A percentile compares a stretch with the other conserved stretches of the same genome.
Evolutionary conservation across 1,140 invertebrate species (phyloP).

Genomic region (Leptoteleia sp.): DNA sequence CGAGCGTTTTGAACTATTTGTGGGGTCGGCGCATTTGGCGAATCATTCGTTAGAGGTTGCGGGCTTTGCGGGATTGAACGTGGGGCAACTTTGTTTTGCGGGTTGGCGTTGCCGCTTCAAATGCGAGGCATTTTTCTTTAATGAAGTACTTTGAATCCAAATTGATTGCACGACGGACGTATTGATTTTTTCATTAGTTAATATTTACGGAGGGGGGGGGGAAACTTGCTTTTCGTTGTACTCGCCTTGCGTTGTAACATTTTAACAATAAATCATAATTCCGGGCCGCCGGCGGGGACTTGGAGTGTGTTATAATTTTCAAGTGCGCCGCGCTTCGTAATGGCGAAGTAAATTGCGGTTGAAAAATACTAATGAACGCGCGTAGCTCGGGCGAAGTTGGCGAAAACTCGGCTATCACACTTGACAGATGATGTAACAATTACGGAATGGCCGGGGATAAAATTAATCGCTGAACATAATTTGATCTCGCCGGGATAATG

Average conservation of each 20-base stretch:
- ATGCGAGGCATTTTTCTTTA: constrained; percentile 9
- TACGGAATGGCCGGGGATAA: constrained; percentile 50
- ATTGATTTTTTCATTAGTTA: constrained; percentile 46
- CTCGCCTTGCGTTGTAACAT: constrained; percentile 29
- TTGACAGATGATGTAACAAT: constrained; percentile 63
- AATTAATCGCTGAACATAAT: constrained; percentile 58
- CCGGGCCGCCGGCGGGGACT: constrained; percentile 17
- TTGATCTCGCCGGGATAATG: constrained; percentile 49
- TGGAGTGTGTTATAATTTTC: constrained; percentile 38
- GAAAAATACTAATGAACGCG: constrained; percentile 45
- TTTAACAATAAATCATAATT: constrained; percentile 22
- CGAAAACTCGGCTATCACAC: constrained; percentile 40
- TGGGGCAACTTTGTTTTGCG: constrained; percentile 17
- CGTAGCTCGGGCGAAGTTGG: constrained; percentile 20
- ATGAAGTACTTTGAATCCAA: not conserved
- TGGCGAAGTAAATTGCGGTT: constrained; percentile 43
- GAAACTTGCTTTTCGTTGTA: not conserved
- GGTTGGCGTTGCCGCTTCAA: not conserved
- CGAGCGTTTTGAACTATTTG: too few relatives aligned
- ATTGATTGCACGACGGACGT: constrained; percentile 15
- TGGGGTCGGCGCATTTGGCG: constrained; percentile 12
- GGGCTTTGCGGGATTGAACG: constrained; percentile 2
- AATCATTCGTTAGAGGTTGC: constrained; percentile 27
- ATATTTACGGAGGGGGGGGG: constrained; percentile 6
- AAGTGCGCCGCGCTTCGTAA: constrained; percentile 29